Evolutionary conservation across 1,140 invertebrate species (phyloP).

Genomic region (Pogonognathellus flavescens): DNA sequence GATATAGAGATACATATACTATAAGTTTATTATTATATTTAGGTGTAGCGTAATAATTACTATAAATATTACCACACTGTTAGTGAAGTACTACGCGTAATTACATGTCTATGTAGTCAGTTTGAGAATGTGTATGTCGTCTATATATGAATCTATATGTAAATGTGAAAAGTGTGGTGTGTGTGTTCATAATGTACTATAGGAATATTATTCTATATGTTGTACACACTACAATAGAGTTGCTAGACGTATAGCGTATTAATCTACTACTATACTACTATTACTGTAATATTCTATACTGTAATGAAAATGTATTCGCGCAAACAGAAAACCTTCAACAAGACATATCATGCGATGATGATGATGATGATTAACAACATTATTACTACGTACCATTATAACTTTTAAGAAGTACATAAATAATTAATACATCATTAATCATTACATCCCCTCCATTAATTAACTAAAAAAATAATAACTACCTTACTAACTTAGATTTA

Average conservation of each 20-base stretch:
- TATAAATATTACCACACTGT: too few species aligned
- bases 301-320: conserved; percentile 30
- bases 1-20: not conserved
- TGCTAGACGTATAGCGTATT: not conserved
- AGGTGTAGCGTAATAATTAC: too few species aligned
- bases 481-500: not conserved
- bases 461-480: not conserved
- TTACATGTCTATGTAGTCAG: too few species aligned
- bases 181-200: not conserved
- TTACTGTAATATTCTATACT: not conserved
- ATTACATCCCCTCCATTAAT: conserved; percentile 48
- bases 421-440: conserved; percentile 49
- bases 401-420: conserved; percentile 30
- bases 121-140: too few species aligned
- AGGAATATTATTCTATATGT: not conserved
- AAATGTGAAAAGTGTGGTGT: too few species aligned
- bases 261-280: not conserved
- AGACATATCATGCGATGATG: conserved; percentile 49
- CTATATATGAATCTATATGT: too few species aligned
- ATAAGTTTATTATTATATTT: not conserved
- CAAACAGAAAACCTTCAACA: conserved; percentile 42
- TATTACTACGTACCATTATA: conserved; percentile 43
- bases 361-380: conserved; percentile 47
- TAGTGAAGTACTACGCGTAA: too few species aligned
- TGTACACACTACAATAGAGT: not conserved